Base-by-base conservation (phyloP, 2,113 vertebrate genomes). In the Neofelis nebulosa region DNA sequence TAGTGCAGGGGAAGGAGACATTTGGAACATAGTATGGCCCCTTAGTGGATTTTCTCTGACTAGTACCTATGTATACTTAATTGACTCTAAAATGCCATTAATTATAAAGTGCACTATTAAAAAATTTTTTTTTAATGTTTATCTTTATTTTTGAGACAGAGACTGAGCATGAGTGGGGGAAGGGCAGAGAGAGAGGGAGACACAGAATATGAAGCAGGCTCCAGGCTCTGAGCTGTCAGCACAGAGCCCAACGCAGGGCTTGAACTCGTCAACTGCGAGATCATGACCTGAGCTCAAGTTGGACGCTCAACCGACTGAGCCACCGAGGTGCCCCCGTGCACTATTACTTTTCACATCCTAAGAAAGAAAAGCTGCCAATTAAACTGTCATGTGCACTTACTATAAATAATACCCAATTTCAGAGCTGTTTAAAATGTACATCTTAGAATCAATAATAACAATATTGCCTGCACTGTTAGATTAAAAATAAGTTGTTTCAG, bases 401-500 rank as follows among this genome's bases (percentile, higher is more conserved):
- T 85, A 1, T 71, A 85, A 94, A 69, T 93, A n/a, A 89, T 38
- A 63, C 13, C 5, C 4, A 63, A 66, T 57, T 71, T 89, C 36
- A 57, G 63, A 83, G 11, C 66, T 96, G 19, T 91, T 92, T 74
- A 96, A 85, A 92, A 81, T 74, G 31, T 94, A 9, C 27, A 76
- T 86, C 27, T 95, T 89, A n/a, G 25, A 73, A 50, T 86, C 19
- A 95, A 33, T 84, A 63, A 61, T 74, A 84, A 65, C 10, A 84
- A 14, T 61, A 90, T 83, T 96, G 91, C 33, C 4, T 83, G 6
- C 4, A 79, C 61, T 81, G 27, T 94, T 92, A 93, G 3, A 23
- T 82, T 92, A 92, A 96, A 95, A 89, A 82, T 33, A 86, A 94
- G 19, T 55, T 18, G n/a, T 66, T 89, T 80, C 36, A 87, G 68